Evolutionary conservation across 2,888 invertebrate species (phyloP).

Genomic region (Petrolisthes manimaculis): DNA sequence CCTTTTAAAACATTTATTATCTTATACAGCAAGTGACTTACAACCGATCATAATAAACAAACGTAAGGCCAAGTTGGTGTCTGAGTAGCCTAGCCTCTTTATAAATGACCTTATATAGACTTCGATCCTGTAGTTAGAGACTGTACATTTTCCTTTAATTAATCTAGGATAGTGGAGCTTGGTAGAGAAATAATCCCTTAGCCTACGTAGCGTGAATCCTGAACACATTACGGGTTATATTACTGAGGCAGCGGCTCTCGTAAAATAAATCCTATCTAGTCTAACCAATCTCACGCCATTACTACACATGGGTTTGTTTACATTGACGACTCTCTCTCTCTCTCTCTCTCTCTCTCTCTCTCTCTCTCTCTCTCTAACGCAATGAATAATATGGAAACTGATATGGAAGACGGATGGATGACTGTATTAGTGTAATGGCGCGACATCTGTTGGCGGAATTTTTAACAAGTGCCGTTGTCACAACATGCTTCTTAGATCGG

Average conservation of each 20-base stretch:
- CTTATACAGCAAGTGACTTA: too few species aligned
- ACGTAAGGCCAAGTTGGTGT: too few species aligned
- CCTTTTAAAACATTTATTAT: too few species aligned
- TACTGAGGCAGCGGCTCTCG: constrained; percentile 15
- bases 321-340: background rate
- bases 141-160: background rate
- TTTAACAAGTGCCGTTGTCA: constrained; percentile 22
- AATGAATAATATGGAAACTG: background rate
- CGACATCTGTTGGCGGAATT: background rate
- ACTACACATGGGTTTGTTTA: too few species aligned
- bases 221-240: constrained; percentile 47
- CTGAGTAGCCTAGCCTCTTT: too few species aligned
- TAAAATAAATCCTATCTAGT: background rate
- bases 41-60: too few species aligned
- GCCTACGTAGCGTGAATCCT: constrained; percentile 43
- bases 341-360: background rate
- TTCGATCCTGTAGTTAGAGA: background rate
- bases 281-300: background rate
- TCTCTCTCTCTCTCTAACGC: background rate
- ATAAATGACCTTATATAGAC: too few species aligned
- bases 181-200: constrained; percentile 14
- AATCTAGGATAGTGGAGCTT: background rate
- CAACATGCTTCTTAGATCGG: constrained; percentile 25
- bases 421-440: background rate
- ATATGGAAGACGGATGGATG: background rate